Evolutionary conservation across 2,797 vertebrate genomes (phyloP).

Genomic region (Linurgus olivaceus): DNA sequence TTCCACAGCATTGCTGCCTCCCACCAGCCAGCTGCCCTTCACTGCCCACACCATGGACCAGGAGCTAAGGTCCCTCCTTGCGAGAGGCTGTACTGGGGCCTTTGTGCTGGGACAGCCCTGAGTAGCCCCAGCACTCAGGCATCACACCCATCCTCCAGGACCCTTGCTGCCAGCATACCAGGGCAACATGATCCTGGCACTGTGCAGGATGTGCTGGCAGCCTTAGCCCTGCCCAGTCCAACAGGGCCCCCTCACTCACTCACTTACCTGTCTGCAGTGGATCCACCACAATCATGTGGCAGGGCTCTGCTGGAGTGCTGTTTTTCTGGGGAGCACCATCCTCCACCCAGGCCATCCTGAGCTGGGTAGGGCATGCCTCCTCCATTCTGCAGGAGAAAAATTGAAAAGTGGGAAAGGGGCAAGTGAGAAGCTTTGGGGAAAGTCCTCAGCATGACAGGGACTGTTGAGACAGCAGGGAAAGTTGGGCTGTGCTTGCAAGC

Average conservation of each 20-base stretch:
- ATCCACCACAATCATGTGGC: neutral
- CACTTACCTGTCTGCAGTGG: neutral
- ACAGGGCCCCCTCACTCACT: neutral
- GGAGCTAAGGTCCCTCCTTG: neutral
- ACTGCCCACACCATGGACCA: neutral
- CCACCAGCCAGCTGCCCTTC: neutral
- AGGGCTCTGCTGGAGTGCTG: neutral
- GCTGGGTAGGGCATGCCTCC: neutral
- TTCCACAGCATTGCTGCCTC: neutral
- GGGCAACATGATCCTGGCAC: neutral
- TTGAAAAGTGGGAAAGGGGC: no score
- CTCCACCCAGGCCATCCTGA: neutral
- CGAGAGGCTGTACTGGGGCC: neutral
- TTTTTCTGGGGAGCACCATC: neutral
- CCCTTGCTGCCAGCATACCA: fast-evolving
- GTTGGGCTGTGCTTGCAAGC: neutral
- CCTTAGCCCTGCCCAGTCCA: neutral
- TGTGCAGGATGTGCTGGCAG: neutral
- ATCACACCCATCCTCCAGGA: neutral
- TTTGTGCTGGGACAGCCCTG: neutral
- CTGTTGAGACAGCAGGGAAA: neutral
- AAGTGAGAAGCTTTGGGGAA: neutral
- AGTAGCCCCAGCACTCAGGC: neutral
- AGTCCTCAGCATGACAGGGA: neutral
- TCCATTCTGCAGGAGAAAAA: neutral